phyloP scores from a whole-genome alignment of 2,888 invertebrate species.

The Strigamia maritima region DNA sequence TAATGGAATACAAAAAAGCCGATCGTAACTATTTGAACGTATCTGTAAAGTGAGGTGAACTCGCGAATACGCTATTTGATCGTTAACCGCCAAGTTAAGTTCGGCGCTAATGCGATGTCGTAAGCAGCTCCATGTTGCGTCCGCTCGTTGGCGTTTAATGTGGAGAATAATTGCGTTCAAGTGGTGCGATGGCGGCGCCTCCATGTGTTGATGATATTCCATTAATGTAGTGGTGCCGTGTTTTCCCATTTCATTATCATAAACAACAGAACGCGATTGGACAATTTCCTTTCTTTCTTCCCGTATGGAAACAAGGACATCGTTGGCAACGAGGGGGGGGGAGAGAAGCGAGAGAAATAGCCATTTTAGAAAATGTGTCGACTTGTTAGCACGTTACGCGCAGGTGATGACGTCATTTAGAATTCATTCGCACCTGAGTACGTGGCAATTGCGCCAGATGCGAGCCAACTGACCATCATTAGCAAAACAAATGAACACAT shows the following conservation, averaged over 20 bases:
- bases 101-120: constrained; percentile 20
- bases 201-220: constrained; percentile 36
- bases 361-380: constrained; percentile 2
- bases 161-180: constrained; percentile 24
- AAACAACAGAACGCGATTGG: constrained; percentile 15
- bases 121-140: constrained; percentile 28
- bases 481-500: constrained; percentile 16
- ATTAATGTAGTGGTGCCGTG: constrained; percentile 35
- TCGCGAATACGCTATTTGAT: not conserved
- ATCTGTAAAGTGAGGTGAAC: not conserved
- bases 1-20: not conserved
- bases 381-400: constrained; percentile 8
- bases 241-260: constrained; percentile 30
- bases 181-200: constrained; percentile 11
- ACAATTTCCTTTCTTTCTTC: not conserved
- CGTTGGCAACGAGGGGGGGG: not conserved
- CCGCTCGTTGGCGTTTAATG: constrained; percentile 16
- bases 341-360: not conserved
- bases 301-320: not conserved
- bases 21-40: not conserved
- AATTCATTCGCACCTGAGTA: constrained; percentile 13
- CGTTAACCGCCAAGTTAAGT: constrained; percentile 1
- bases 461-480: constrained; percentile 2
- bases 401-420: constrained; percentile 15
- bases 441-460: not conserved